These are phyloP conservation scores for Maniola hyperantus DNA, from an alignment of 2,888 invertebrate species.

Conservation along the genomic window DNA sequence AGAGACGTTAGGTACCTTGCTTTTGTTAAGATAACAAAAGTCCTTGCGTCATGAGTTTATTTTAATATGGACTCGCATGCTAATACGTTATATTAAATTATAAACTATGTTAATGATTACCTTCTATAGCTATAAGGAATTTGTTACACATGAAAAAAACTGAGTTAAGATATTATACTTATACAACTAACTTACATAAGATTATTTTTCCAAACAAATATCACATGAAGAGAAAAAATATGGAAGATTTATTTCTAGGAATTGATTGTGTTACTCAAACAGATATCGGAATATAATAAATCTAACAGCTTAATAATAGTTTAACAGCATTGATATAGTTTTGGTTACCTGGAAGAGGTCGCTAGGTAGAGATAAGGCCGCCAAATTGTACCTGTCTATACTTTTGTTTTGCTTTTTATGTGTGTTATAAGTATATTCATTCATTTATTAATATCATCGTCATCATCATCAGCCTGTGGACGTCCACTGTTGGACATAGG, in stretches of 20 bases:
- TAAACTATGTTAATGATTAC: conserved; percentile 18
- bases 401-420: too few relatives aligned
- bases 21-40: too few relatives aligned
- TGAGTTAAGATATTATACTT: conserved; percentile 1
- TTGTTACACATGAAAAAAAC: conserved; percentile 16
- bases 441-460: too few relatives aligned
- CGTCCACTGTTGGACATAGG: too few relatives aligned
- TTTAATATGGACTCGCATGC: conserved; percentile 6
- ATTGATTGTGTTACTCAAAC: conserved; percentile 25
- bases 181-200: conserved; percentile 12
- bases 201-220: conserved; percentile 47
- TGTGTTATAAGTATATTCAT: too few relatives aligned
- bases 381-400: too few relatives aligned
- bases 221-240: conserved; percentile 52
- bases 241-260: conserved; percentile 53
- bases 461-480: too few relatives aligned
- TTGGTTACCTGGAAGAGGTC: too few relatives aligned
- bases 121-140: conserved; percentile 11
- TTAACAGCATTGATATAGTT: too few relatives aligned
- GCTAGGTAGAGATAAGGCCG: too few relatives aligned
- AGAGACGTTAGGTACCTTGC: too few relatives aligned
- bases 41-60: background rate
- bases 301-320: too few relatives aligned
- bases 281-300: background rate
- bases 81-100: conserved; percentile 17